Percentiles rank a stretch among this genome's conserved stretches.
These are phyloP conservation scores for Shinisaurus crocodilurus DNA, from an alignment of 2,113 vertebrate genomes.

Conservation along the genomic window DNA sequence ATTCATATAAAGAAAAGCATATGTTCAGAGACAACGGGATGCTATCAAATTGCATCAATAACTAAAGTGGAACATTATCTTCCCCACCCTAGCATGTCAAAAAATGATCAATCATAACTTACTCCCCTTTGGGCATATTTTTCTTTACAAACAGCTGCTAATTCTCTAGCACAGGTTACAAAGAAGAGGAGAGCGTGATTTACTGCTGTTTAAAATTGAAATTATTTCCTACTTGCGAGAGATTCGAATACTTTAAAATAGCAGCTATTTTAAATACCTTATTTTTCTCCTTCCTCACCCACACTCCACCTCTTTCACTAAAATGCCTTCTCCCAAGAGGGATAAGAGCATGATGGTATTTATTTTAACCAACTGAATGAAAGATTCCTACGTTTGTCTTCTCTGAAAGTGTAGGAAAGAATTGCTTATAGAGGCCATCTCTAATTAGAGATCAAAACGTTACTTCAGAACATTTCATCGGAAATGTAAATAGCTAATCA, in stretches of 20 bases:
- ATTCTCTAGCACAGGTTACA: slow-evolving; percentile 62
- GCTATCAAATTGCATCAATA: slow-evolving; percentile 77
- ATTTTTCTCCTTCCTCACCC: not conserved
- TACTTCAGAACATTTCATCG: slow-evolving; percentile 52
- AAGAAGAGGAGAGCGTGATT: slow-evolving; percentile 51
- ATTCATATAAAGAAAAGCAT: slow-evolving; percentile 74
- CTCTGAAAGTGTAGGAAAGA: slow-evolving; percentile 51
- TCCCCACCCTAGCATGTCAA: slow-evolving; percentile 66
- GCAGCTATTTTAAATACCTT: slow-evolving; percentile 58
- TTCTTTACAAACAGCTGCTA: slow-evolving; percentile 74
- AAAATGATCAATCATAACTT: slow-evolving; percentile 65
- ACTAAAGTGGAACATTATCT: slow-evolving; percentile 68
- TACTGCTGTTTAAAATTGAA: slow-evolving; percentile 64
- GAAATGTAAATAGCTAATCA: slow-evolving; percentile 68
- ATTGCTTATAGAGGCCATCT: slow-evolving; percentile 59
- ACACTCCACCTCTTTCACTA: slow-evolving; percentile 24
- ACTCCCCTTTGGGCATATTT: slow-evolving; percentile 61
- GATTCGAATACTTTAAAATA: slow-evolving; percentile 45
- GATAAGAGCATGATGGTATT: slow-evolving; percentile 25
- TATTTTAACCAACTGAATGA: slow-evolving; percentile 57
- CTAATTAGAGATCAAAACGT: slow-evolving; percentile 72
- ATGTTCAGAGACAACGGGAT: slow-evolving; percentile 77
- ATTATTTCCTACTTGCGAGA: slow-evolving; percentile 72
- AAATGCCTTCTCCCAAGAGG: slow-evolving; percentile 50
- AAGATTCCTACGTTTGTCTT: slow-evolving; percentile 56